Evolutionary conservation across 2,888 invertebrate genomes (phyloP).

Genomic region (Tetrapedia diversipes): DNA sequence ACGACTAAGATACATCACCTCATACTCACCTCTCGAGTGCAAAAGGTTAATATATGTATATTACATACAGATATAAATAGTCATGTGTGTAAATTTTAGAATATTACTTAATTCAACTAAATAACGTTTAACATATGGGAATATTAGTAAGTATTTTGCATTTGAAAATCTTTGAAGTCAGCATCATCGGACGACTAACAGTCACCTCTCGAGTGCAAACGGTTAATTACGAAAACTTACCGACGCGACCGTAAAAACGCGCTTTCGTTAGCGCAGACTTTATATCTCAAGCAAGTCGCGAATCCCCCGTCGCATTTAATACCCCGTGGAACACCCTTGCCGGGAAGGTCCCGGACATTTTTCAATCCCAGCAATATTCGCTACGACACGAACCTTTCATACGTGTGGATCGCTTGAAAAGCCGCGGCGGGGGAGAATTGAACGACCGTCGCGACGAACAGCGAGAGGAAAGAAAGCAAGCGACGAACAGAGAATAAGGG

Average conservation of each 20-base stretch:
- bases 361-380: slow-evolving; percentile 29
- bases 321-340: neutral
- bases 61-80: no score
- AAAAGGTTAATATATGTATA: no score
- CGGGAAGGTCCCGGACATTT: slow-evolving; percentile 17
- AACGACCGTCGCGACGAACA: slow-evolving; percentile 38
- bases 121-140: no score
- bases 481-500: slow-evolving; percentile 40
- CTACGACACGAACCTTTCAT: slow-evolving; percentile 33
- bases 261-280: neutral
- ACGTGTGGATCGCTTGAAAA: slow-evolving; percentile 34
- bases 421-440: slow-evolving; percentile 41
- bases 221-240: neutral
- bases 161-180: no score
- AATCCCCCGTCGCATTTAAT: neutral
- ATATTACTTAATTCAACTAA: no score
- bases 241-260: neutral
- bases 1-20: no score
- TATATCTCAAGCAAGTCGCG: neutral
- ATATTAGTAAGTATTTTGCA: no score
- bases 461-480: slow-evolving; percentile 47
- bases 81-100: no score
- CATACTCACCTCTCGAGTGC: no score
- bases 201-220: no score
- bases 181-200: no score